Conservation (phyloP, 2,888 invertebrate genomes). For the Pterobdella sp. region DNA sequence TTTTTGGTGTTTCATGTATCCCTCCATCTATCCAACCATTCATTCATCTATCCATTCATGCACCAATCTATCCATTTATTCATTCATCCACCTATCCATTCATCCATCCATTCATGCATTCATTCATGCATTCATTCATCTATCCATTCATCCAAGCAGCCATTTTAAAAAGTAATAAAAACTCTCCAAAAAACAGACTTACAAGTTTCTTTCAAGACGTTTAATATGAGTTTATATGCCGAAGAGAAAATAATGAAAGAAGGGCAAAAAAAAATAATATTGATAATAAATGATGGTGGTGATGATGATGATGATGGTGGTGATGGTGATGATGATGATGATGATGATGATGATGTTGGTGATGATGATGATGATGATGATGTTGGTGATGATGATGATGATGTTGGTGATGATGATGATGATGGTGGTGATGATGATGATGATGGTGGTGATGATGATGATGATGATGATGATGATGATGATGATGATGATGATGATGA, state of each 20-base stretch:
- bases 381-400: slow-evolving; percentile 28
- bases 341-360: slow-evolving; percentile 27
- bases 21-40: background rate
- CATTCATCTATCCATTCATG: background rate
- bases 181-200: too few relatives aligned
- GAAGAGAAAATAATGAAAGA: background rate
- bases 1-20: background rate
- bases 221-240: too few relatives aligned
- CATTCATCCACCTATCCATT: background rate
- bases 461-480: slow-evolving; percentile 23
- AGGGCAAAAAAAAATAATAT: background rate
- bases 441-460: slow-evolving; percentile 33
- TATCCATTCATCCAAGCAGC: background rate
- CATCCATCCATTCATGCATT: background rate
- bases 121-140: background rate
- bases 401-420: slow-evolving; percentile 28
- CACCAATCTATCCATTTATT: background rate
- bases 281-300: slow-evolving; percentile 25
- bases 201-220: too few relatives aligned
- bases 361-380: slow-evolving; percentile 27
- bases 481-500: slow-evolving; percentile 33
- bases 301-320: slow-evolving; percentile 32
- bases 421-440: slow-evolving; percentile 22
- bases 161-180: background rate
- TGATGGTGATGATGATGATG: slow-evolving; percentile 28